phyloP scores from a whole-genome alignment of 2,797 vertebrate species.

The Buceros bicornis region DNA sequence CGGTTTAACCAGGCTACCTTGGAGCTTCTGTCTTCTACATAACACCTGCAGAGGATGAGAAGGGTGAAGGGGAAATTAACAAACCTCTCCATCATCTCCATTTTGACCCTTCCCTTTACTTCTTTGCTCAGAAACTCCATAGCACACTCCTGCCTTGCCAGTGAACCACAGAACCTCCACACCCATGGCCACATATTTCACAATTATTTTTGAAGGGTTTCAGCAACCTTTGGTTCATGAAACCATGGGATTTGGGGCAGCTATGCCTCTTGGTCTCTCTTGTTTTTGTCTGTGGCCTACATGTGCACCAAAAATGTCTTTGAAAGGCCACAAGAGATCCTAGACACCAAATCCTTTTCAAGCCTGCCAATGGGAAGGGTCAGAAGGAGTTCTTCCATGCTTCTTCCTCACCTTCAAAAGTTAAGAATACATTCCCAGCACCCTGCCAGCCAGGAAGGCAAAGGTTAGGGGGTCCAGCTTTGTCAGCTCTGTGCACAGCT shows the following conservation, averaged over 20 bases:
- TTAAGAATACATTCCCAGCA: neutral
- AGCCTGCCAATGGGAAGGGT: neutral
- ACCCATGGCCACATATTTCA: neutral
- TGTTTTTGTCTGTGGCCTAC: neutral
- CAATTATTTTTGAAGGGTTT: neutral
- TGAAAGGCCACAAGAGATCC: neutral
- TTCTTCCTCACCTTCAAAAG: neutral
- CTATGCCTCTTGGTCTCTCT: neutral
- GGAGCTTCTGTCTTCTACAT: constrained; percentile 97
- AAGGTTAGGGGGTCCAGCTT: neutral
- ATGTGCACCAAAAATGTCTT: neutral
- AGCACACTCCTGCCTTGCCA: neutral
- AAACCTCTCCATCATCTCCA: neutral
- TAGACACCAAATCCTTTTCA: neutral
- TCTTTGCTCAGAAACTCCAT: neutral
- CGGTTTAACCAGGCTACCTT: constrained; percentile 99
- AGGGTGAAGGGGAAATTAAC: neutral
- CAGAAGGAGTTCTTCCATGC: neutral
- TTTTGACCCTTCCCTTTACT: neutral
- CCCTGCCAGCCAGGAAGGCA: neutral
- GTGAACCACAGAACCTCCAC: neutral
- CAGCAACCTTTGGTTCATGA: neutral
- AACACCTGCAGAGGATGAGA: constrained; percentile 86
- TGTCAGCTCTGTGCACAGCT: neutral
- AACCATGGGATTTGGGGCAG: neutral